phyloP scores from a whole-genome alignment of 2,113 vertebrate species.

The Zeus faber region DNA sequence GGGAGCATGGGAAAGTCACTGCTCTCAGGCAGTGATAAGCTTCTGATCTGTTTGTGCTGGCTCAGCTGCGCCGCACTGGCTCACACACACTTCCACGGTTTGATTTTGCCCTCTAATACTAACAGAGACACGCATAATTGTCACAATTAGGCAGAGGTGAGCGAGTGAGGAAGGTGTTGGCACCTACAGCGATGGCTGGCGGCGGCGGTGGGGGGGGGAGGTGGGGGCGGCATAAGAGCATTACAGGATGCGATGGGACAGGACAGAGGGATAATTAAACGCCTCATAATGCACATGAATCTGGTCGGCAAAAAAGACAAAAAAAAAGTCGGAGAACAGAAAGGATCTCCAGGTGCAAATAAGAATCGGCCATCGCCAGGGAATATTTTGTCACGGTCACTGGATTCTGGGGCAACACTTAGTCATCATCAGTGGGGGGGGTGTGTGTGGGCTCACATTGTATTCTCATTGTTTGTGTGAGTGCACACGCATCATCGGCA shows the following conservation, averaged over 20 bases:
- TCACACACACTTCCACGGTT: neutral
- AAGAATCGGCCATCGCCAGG: neutral
- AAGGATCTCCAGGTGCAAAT: constrained; percentile 8
- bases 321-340: too few species aligned
- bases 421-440: constrained; percentile 12
- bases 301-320: too few species aligned
- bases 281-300: neutral
- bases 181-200: neutral
- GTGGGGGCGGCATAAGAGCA: neutral
- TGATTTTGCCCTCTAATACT: neutral
- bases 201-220: neutral
- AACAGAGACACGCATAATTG: neutral
- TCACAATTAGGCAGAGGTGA: constrained; percentile 2
- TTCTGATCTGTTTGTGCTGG: constrained; percentile 30
- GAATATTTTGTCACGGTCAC: constrained; percentile 7
- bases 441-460: constrained; percentile 10
- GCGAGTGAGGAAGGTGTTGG: neutral
- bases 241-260: neutral
- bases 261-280: constrained; percentile 9
- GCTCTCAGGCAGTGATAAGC: constrained; percentile 33
- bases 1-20: constrained; percentile 18
- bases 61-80: constrained; percentile 25
- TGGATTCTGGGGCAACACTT: constrained; percentile 24
- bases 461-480: constrained; percentile 1
- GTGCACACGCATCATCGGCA: neutral